These are phyloP conservation scores for Hartigia nigra DNA, from an alignment of 2,888 invertebrate species.

Conservation along the genomic window DNA sequence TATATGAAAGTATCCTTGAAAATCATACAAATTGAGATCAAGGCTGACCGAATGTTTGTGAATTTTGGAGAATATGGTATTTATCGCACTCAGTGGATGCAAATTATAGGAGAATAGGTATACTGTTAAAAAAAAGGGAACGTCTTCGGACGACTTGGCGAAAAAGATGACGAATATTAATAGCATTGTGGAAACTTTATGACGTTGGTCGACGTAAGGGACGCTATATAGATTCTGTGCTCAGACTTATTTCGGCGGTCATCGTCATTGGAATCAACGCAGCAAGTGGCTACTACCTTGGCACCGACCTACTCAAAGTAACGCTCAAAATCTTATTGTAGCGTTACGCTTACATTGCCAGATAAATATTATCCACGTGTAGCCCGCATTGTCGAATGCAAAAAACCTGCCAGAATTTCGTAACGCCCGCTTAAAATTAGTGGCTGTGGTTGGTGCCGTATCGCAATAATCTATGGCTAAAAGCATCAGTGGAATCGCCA, in stretches of 20 bases:
- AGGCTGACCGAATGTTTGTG: neutral
- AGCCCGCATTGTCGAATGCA: constrained; percentile 1
- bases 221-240: neutral
- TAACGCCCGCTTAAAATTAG: constrained; percentile 4
- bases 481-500: neutral
- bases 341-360: neutral
- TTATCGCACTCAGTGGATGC: neutral
- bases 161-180: constrained; percentile 17
- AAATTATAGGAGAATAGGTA: neutral
- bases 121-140: neutral
- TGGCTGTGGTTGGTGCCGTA: neutral
- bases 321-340: neutral
- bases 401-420: constrained; percentile 4
- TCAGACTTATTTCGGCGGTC: constrained; percentile 40
- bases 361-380: constrained; percentile 7
- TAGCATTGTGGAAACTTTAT: constrained; percentile 13
- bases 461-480: neutral
- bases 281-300: constrained; percentile 33
- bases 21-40: neutral
- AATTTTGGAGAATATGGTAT: neutral
- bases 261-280: constrained; percentile 35
- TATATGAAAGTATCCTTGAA: neutral
- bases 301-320: constrained; percentile 26
- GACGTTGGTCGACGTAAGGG: neutral
- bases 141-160: neutral